Evolutionary conservation across 2,113 vertebrate genomes (phyloP).

Genomic region (Ictidomys tridecemlineatus): DNA sequence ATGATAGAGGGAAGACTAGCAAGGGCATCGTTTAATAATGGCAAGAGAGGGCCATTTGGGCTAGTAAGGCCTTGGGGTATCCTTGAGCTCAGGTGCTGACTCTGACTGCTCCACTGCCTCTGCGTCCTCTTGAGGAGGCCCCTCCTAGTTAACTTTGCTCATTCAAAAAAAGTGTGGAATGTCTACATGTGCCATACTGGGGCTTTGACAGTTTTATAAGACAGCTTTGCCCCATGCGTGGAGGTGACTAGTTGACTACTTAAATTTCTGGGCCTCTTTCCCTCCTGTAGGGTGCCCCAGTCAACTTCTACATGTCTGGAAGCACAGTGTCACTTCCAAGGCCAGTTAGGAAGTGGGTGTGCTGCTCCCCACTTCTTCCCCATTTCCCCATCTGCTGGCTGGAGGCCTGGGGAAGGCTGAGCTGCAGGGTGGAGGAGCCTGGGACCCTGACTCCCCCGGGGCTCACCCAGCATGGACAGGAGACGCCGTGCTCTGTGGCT

Average conservation of each 20-base stretch:
- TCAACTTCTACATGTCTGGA: neutral
- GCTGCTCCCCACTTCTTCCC: fast-evolving
- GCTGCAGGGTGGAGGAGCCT: neutral
- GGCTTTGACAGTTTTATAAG: neutral
- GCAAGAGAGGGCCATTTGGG: neutral
- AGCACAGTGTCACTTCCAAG: neutral
- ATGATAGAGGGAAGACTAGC: neutral
- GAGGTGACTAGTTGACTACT: neutral
- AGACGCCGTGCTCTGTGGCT: neutral
- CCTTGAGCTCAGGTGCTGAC: neutral
- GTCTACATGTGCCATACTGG: neutral
- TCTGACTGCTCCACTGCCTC: neutral
- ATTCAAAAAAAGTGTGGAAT: neutral
- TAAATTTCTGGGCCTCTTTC: neutral
- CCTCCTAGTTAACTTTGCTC: neutral
- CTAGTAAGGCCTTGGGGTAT: too few species aligned
- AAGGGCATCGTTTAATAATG: neutral
- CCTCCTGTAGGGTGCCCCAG: fast-evolving
- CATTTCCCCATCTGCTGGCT: neutral
- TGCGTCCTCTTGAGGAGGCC: neutral
- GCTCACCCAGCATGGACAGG: neutral
- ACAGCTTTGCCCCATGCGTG: neutral
- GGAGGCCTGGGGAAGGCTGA: neutral
- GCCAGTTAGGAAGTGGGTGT: neutral
- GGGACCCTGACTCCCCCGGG: neutral